Percentiles rank a stretch among this genome's conserved stretches.
Conservation (phyloP, 2,888 invertebrate species). For the Beris chalybata region DNA sequence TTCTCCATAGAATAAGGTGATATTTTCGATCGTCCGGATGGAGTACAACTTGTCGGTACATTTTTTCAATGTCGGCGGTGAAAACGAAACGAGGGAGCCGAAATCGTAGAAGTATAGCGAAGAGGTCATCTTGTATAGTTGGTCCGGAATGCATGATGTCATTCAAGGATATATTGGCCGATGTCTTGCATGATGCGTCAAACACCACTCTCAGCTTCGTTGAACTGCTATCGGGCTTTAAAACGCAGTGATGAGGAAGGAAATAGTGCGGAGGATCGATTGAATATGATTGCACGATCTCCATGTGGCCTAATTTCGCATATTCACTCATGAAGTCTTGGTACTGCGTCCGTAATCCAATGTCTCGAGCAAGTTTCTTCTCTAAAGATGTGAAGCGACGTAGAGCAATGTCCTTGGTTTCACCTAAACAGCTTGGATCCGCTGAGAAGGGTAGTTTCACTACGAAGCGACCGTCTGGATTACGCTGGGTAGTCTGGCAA, state of each 20-base stretch:
- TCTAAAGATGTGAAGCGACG: not conserved
- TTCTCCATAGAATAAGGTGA: conserved; percentile 53
- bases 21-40: not conserved
- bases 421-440: not conserved
- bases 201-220: not conserved
- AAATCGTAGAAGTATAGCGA: not conserved
- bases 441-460: conserved; percentile 1
- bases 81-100: not conserved
- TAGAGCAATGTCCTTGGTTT: not conserved
- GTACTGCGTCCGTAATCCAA: not conserved
- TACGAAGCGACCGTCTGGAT: not conserved
- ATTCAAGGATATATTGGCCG: not conserved
- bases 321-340: conserved; percentile 1
- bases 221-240: not conserved
- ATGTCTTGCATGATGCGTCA: not conserved
- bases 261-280: not conserved
- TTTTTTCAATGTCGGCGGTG: not conserved
- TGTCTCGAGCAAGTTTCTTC: too few relatives aligned
- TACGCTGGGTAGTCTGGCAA: not conserved
- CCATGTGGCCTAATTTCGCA: not conserved
- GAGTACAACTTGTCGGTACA: too few relatives aligned
- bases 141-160: not conserved
- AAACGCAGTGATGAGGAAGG: conserved; percentile 5
- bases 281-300: not conserved
- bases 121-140: conserved; percentile 6